phyloP scores from a whole-genome alignment of 2,113 vertebrate genomes.

The Corythornis cristatus region DNA sequence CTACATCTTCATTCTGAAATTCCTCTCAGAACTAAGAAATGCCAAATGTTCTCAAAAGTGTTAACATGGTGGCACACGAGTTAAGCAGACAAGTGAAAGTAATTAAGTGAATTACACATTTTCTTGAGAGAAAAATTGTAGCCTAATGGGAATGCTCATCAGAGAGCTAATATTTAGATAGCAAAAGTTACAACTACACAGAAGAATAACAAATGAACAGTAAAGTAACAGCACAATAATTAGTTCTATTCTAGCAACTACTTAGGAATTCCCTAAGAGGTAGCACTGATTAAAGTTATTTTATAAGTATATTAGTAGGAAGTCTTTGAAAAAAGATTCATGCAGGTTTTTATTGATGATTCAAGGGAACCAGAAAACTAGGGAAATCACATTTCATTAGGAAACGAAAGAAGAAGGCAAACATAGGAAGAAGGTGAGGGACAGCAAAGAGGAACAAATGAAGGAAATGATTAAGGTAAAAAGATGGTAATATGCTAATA shows the following conservation, averaged over 20 bases:
- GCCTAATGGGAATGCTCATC: not conserved
- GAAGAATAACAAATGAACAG: not conserved
- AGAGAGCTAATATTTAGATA: constrained; percentile 28
- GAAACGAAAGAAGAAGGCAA: not conserved
- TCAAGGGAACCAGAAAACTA: not conserved
- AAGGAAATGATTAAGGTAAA: not conserved
- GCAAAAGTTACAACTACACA: not conserved
- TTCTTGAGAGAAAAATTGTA: not conserved
- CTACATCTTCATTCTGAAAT: not conserved
- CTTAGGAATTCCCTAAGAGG: constrained; percentile 31
- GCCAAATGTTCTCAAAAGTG: not conserved
- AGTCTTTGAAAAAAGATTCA: not conserved
- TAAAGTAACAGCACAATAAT: constrained; percentile 6
- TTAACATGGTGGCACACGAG: not conserved
- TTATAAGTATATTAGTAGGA: not conserved
- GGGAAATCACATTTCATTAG: not conserved
- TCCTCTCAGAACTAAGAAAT: not conserved
- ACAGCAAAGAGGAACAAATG: not conserved
- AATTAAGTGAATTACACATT: constrained; percentile 10
- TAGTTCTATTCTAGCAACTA: constrained; percentile 24
- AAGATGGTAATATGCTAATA: not conserved
- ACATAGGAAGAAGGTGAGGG: not conserved
- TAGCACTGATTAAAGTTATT: constrained; percentile 41
- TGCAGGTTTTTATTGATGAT: constrained; percentile 2
- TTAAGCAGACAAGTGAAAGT: constrained; percentile 3